Evolutionary conservation across 1,140 invertebrate genomes (phyloP), one percentile per base, ranked within the genome.

Genomic region (Drosophila kanapiae): DNA sequence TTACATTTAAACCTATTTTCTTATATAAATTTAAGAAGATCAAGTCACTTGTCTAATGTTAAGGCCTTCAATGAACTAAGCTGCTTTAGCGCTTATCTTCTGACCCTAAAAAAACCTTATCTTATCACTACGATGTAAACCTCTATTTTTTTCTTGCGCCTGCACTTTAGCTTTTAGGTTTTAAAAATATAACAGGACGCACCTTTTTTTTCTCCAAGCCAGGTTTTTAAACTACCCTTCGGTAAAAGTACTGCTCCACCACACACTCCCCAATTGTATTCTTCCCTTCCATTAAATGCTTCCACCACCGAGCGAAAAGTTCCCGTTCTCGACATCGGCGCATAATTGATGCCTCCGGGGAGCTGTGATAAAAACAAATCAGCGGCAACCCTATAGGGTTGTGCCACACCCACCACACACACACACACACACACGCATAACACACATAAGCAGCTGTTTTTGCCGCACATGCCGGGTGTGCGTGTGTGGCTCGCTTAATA

Each of bases 321-420:
- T 68, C 63, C 56, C 42, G 56, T 64, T 77, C 74, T 77, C 53
- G 74, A 69, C 75, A 77, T 69, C 48, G 51, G 56, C 74, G 81
- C 84, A 88, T 88, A 88, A 88, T 88, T 88, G 84, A 88, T 88
- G 84, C 85, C 84, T 85, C 84, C 78, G 72, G 85, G 84, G 84
- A 88, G 84, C 85, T 81, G 84, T 88, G 84, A 88, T 88, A 88
- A 88, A 88, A 84, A 88, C 84, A 88, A 88, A 88, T 88, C 84
- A 90, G 84, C 78, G 85, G 59, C 59, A 47, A 61, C 58, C 40
- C 49, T 78, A 54, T 75, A 78, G 51, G 71, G 37, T 56, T 62
- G 16, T 37, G 47, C 59, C 48, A 42, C 27, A 59, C 35, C 35
- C 51, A 45, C 40, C 53, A 62, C 48, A 42, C 27, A 59, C 35